Conservation (phyloP, 2,888 invertebrate species). For the Eristalis pertinax region DNA sequence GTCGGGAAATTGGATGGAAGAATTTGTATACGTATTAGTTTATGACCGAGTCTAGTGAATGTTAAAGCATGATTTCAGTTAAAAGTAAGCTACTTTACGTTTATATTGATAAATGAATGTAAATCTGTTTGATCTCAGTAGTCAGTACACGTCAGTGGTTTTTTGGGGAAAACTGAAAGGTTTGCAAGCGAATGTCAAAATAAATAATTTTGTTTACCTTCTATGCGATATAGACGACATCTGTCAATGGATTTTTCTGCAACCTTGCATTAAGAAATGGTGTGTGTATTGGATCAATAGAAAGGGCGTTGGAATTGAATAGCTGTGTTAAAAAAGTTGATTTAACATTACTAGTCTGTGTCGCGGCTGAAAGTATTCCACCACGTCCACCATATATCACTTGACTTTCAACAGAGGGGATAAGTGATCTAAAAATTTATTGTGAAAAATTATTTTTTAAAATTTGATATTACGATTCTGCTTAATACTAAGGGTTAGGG, state of each 20-base stretch:
- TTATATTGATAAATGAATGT: constrained; percentile 9
- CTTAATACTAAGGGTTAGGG: no score
- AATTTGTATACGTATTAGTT: not conserved
- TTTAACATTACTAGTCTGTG: no score
- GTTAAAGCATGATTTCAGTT: constrained; percentile 34
- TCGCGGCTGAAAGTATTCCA: no score
- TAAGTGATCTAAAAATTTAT: no score
- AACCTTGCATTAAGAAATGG: not conserved
- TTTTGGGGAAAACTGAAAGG: constrained; percentile 4
- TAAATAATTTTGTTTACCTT: constrained; percentile 36
- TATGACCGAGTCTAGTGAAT: not conserved
- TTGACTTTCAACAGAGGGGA: no score
- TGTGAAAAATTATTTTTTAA: no score
- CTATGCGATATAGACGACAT: not conserved
- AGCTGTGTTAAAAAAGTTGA: not conserved
- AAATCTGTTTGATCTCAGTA: constrained; percentile 36
- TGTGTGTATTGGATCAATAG: not conserved
- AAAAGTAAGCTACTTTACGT: not conserved
- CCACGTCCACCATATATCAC: no score
- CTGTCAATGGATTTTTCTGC: not conserved
- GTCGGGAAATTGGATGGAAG: not conserved
- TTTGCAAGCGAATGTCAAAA: constrained; percentile 31
- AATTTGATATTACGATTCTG: no score
- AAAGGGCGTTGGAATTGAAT: constrained; percentile 10
- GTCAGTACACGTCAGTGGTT: constrained; percentile 57